Evolutionary conservation across 1,140 invertebrate genomes (phyloP).

Genomic region (Diabrotica virgifera): DNA sequence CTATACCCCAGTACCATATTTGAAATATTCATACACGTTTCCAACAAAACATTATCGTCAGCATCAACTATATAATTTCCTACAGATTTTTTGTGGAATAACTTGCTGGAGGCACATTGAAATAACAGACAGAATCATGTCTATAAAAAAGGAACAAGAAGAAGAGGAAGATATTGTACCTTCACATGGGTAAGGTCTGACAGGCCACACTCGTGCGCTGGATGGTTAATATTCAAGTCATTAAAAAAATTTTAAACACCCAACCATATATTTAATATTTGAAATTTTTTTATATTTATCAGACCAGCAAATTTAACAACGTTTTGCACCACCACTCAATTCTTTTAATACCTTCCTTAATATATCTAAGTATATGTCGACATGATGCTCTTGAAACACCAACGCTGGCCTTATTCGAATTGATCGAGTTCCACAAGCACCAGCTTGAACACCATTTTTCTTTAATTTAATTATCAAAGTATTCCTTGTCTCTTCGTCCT

Average conservation of each 20-base stretch:
- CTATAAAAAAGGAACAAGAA: too few relatives aligned
- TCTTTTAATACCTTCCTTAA: conserved; percentile 72
- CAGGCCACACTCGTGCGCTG: too few relatives aligned
- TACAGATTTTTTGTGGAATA: too few relatives aligned
- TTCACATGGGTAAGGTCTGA: too few relatives aligned
- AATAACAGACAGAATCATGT: too few relatives aligned
- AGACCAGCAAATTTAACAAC: too few relatives aligned
- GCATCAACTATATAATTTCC: conserved; percentile 97
- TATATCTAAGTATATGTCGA: conserved; percentile 85
- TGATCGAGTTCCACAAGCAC: conserved; percentile 78
- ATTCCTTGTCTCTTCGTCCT: conserved; percentile 67
- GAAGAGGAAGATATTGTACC: too few relatives aligned
- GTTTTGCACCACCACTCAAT: conserved; percentile 43
- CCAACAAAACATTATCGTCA: conserved; percentile 88
- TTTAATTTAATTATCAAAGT: conserved; percentile 72
- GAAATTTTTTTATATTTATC: too few relatives aligned
- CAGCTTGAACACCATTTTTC: conserved; percentile 79
- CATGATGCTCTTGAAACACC: conserved; percentile 85
- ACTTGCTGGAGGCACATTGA: too few relatives aligned
- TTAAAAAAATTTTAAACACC: too few relatives aligned
- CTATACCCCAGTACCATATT: conserved; percentile 96
- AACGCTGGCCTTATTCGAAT: conserved; percentile 88
- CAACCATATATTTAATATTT: too few relatives aligned
- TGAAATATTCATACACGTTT: conserved; percentile 96
- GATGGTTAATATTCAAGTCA: too few relatives aligned